Percentiles rank a stretch among this genome's conserved stretches.
phyloP scores from a whole-genome alignment of 2,797 vertebrate genomes.

The Cyclopterus lumpus region DNA sequence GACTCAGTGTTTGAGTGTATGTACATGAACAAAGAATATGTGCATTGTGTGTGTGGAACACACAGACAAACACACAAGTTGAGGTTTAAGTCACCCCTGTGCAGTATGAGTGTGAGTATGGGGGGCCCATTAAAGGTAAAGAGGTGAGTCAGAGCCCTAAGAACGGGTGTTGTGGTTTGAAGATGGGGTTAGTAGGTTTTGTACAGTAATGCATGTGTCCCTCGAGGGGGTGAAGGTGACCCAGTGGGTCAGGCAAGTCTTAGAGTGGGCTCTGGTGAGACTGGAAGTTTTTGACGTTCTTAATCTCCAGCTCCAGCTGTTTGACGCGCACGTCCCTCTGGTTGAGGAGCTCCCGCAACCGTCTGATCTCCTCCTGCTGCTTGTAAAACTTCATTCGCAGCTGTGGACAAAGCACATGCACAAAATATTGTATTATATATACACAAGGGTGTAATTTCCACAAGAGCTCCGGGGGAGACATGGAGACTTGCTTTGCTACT shows the following conservation, averaged over 20 bases:
- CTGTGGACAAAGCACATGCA: conserved; percentile 73
- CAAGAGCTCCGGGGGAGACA: not conserved
- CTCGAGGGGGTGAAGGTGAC: conserved; percentile 22
- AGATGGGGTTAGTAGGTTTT: conserved; percentile 21
- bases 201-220: conserved; percentile 46
- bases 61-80: conserved; percentile 29
- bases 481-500: not conserved
- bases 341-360: conserved; percentile 86
- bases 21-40: conserved; percentile 58
- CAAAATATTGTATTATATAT: not conserved
- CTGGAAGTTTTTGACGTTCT: conserved; percentile 82
- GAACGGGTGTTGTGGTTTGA: conserved; percentile 10
- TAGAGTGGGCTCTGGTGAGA: conserved; percentile 68
- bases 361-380: conserved; percentile 95
- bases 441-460: not conserved
- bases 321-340: conserved; percentile 91
- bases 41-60: conserved; percentile 39
- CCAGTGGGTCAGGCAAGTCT: conserved; percentile 46
- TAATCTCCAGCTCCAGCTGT: conserved; percentile 93
- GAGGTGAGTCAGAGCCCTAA: conserved; percentile 24
- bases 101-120: conserved; percentile 43
- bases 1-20: conserved; percentile 50
- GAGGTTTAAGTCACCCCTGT: conserved; percentile 47
- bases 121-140: conserved; percentile 16
- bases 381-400: conserved; percentile 92